Percentiles rank a stretch among this genome's conserved stretches.
phyloP scores from a whole-genome alignment of 1,140 invertebrate genomes.

The Drosophila prosaltans region DNA sequence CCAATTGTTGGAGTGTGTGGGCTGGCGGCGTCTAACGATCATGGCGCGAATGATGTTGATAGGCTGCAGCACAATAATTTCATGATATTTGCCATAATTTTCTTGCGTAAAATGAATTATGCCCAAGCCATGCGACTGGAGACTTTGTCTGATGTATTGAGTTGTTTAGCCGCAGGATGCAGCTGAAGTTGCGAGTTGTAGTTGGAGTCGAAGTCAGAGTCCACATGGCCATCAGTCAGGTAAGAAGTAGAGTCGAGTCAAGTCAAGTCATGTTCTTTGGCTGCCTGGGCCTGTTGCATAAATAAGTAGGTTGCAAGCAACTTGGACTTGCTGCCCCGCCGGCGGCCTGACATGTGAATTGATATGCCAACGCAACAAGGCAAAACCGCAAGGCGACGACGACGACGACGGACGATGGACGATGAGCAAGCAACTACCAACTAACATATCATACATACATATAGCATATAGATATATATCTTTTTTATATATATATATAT shows the following conservation, averaged over 20 bases:
- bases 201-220: constrained; percentile 14
- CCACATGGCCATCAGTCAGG: constrained; percentile 65
- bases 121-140: constrained; percentile 35
- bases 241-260: constrained; percentile 12
- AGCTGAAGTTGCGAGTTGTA: constrained; percentile 17
- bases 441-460: constrained; percentile 4
- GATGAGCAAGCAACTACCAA: constrained; percentile 14
- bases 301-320: constrained; percentile 71
- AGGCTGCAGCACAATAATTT: constrained; percentile 58
- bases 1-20: constrained; percentile 14
- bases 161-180: constrained; percentile 74
- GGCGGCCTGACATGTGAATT: constrained; percentile 74
- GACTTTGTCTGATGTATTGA: constrained; percentile 64
- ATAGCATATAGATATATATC: constrained; percentile 11
- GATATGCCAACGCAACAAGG: constrained; percentile 74
- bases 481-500: neutral
- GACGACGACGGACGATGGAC: constrained; percentile 19
- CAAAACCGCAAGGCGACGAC: constrained; percentile 42
- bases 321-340: constrained; percentile 42
- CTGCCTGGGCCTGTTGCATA: constrained; percentile 60
- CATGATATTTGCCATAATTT: constrained; percentile 76
- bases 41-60: constrained; percentile 54
- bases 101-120: constrained; percentile 71
- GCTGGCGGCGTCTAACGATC: constrained; percentile 32
- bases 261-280: constrained; percentile 6